Percentiles rank a stretch among this genome's conserved stretches.
Conservation (phyloP, 2,888 invertebrate species). For the Melangyna quadrimaculata region DNA sequence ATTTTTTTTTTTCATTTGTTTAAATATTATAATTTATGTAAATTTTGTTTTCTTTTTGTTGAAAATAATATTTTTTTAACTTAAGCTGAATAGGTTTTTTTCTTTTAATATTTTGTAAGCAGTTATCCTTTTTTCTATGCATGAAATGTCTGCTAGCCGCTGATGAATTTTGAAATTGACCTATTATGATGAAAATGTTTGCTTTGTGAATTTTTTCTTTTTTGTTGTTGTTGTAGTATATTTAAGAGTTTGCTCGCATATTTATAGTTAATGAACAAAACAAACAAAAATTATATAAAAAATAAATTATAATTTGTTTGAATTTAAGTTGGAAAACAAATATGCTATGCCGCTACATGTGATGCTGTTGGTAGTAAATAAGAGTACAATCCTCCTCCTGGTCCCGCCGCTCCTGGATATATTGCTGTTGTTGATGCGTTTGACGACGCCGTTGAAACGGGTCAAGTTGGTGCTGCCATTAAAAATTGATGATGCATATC, state of each 20-base stretch:
- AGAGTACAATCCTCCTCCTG: conserved; percentile 78
- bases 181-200: background rate
- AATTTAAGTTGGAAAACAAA: conserved; percentile 49
- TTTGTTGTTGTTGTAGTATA: conserved; percentile 48
- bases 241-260: conserved; percentile 73
- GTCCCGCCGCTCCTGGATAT: conserved; percentile 74
- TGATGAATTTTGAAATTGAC: conserved; percentile 36
- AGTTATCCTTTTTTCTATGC: conserved; percentile 54
- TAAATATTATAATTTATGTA: conserved; percentile 9
- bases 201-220: conserved; percentile 2
- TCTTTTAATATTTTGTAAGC: conserved; percentile 36
- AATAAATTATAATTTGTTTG: conserved; percentile 19
- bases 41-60: conserved; percentile 22
- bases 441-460: conserved; percentile 76
- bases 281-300: conserved; percentile 25
- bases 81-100: conserved; percentile 59
- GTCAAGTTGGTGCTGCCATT: conserved; percentile 82
- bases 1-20: conserved; percentile 40
- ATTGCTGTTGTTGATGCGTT: conserved; percentile 60
- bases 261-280: conserved; percentile 6
- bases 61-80: conserved; percentile 44
- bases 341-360: conserved; percentile 79
- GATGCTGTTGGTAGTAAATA: conserved; percentile 80
- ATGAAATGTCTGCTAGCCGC: conserved; percentile 55
- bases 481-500: conserved; percentile 81